Conservation (phyloP, 2,797 vertebrate genomes). For the Onychomys torridus region DNA sequence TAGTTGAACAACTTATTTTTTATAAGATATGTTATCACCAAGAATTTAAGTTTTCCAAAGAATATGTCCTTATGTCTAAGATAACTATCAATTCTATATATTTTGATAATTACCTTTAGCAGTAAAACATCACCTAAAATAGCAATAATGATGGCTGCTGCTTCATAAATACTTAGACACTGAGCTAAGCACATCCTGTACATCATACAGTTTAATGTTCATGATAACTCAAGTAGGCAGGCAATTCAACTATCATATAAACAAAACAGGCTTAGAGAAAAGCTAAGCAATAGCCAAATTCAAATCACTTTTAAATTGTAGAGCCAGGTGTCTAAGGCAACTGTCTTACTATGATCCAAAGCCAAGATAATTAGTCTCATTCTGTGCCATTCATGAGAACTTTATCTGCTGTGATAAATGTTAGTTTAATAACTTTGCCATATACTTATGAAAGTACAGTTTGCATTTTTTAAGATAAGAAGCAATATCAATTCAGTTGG, state of each 20-base stretch:
- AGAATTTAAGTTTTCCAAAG: constrained; percentile 51
- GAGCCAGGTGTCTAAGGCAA: not conserved
- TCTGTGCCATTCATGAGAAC: not conserved
- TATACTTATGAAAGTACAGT: constrained; percentile 71
- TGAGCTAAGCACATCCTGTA: not conserved
- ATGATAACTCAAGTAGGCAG: not conserved
- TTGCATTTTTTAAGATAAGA: constrained; percentile 72
- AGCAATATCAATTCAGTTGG: constrained; percentile 72
- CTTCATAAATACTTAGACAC: not conserved
- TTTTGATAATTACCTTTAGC: constrained; percentile 34
- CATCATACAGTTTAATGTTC: not conserved
- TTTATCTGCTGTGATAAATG: constrained; percentile 38
- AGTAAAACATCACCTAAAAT: not conserved
- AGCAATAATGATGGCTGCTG: not conserved
- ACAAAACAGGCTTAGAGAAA: not conserved
- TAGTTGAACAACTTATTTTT: constrained; percentile 35
- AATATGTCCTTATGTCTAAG: constrained; percentile 40
- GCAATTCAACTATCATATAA: constrained; percentile 15
- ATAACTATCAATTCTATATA: not conserved
- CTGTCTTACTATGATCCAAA: not conserved
- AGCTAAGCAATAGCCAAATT: not conserved
- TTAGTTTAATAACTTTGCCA: constrained; percentile 58
- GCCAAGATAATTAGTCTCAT: not conserved
- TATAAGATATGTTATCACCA: not conserved
- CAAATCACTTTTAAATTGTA: not conserved